Base-by-base conservation (phyloP, 23 tunicate genomes). In the Styela clava region DNA sequence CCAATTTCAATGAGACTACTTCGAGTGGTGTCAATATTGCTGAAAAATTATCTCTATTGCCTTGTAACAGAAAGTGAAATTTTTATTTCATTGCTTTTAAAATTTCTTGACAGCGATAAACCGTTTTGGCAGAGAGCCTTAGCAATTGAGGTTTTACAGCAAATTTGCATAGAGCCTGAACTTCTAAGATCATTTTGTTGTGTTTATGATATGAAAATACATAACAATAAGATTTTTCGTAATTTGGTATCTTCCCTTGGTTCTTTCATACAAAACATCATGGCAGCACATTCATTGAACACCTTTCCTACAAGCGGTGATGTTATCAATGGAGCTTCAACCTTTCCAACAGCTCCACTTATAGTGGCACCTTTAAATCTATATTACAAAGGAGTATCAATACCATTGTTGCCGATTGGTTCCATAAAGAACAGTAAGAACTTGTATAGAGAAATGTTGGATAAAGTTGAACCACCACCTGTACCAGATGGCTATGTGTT, bases 51-150 rank as follows among this genome's bases (percentile, higher is more conserved):
- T 37, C 79, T 90, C 44, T 51, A 63, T 25, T 34, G 73, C 56
- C 89, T 95, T 31, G 78, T 85, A n/a, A 95, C 95, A n/a, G 99
- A 90, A 65, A 89, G 95, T 70, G 99, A 95, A 69, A 95, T 95
- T 9, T 95, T 95, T 85, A 36, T 95, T 23, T 89, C 95, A 3
- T 74, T 95, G 68, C 69, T 95, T 9, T 74, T 95, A 1, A 95
- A 95, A 61, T 95, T 95, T 84, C 71, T 95, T 56, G 92, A 89
- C 77, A 86, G 82, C 56, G 93, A 90, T 68, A 89, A 95, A 83
- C 98, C 98, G 0, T 32, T 24, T 22, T 95, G 99, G 99, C 99
- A 95, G 69, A 78, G 92, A 30, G 96, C 88, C 2, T 68, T 95
- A 26, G 99, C 99, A 20, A 86, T 95, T 62, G 99, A 95, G 62